These are phyloP conservation scores for Tinamus major DNA, from an alignment of 2,797 vertebrate species.

Conservation along the genomic window DNA sequence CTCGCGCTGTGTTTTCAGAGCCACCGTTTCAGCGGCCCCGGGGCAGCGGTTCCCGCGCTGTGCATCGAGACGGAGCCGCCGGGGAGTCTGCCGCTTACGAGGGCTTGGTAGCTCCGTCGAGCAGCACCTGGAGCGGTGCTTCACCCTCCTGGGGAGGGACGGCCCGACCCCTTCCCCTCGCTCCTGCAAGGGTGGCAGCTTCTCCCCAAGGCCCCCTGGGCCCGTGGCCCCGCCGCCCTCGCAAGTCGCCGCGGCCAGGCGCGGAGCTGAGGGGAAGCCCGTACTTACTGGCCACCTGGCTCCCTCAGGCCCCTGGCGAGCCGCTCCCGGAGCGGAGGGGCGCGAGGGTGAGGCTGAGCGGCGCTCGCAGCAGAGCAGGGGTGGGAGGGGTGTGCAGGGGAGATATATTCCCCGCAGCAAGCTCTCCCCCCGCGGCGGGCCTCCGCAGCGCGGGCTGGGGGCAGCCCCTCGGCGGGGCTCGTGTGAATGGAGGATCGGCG, in stretches of 20 bases:
- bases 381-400: constrained; percentile 51
- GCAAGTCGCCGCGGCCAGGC: not conserved
- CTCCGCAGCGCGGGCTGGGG: constrained; percentile 38
- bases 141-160: not conserved
- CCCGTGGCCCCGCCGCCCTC: not conserved
- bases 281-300: constrained; percentile 62
- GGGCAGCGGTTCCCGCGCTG: not conserved
- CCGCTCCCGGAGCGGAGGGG: not conserved
- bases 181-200: constrained; percentile 2
- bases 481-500: constrained; percentile 82
- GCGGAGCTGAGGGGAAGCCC: constrained; percentile 1
- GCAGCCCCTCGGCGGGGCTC: constrained; percentile 29
- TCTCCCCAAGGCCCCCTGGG: not conserved
- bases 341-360: constrained; percentile 51
- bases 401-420: constrained; percentile 47
- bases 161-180: not conserved
- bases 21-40: not conserved
- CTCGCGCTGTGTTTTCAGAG: not conserved
- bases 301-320: not conserved
- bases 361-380: not conserved
- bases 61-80: not conserved
- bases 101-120: not conserved
- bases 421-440: constrained; percentile 58
- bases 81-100: too few species aligned
- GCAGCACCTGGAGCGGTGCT: constrained; percentile 32